phyloP scores from a whole-genome alignment of 2,797 vertebrate genomes.

The Hylomyscus alleni region DNA sequence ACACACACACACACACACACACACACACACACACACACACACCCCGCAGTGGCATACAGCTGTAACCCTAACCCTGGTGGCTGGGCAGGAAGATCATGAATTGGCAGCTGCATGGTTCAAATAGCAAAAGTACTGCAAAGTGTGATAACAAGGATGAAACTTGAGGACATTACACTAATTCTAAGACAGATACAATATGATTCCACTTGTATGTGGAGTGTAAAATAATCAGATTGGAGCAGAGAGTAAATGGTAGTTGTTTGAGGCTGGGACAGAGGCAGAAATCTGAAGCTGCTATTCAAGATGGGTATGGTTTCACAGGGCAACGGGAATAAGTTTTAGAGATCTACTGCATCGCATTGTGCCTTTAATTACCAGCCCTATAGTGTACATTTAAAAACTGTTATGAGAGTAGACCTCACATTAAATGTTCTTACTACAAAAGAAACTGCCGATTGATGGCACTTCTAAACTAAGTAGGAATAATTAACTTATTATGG shows the following conservation, averaged over 20 bases:
- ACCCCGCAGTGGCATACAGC: background rate
- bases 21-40: background rate
- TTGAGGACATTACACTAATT: background rate
- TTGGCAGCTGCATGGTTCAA: background rate
- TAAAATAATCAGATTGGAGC: background rate
- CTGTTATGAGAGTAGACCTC: background rate
- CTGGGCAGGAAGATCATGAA: background rate
- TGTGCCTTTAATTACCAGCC: background rate
- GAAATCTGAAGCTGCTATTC: background rate
- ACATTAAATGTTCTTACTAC: background rate
- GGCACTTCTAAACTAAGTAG: conserved; percentile 21
- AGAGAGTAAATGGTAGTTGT: background rate
- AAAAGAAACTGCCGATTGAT: conserved; percentile 32
- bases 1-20: no score
- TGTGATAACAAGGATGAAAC: background rate
- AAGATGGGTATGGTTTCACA: background rate
- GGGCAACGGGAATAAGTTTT: background rate
- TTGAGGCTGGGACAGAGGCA: background rate
- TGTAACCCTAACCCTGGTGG: background rate
- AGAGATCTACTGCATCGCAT: background rate
- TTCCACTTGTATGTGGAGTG: background rate
- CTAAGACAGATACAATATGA: background rate
- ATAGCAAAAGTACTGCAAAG: background rate
- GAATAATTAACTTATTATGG: conserved; percentile 57
- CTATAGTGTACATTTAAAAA: background rate